Percentiles rank a stretch among this genome's conserved stretches.
These are phyloP conservation scores for Montifringilla adamsi DNA, from an alignment of 2,113 vertebrate species.

Conservation along the genomic window DNA sequence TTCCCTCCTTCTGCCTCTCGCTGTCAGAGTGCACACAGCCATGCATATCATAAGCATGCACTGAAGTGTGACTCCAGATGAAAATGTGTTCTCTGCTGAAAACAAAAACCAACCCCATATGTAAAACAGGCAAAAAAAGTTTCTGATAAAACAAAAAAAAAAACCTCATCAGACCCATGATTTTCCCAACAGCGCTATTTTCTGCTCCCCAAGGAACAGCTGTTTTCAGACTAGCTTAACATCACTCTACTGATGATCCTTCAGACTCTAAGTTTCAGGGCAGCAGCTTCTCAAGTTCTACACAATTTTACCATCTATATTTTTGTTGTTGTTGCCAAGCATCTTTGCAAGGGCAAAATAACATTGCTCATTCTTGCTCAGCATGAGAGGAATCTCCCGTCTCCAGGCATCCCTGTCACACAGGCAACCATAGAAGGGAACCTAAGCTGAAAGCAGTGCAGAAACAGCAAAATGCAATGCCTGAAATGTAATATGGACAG, in stretches of 20 bases:
- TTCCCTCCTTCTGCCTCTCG: neutral
- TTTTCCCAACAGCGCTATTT: neutral
- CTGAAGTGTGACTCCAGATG: neutral
- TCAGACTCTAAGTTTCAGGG: neutral
- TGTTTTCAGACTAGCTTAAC: constrained; percentile 10
- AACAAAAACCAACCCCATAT: neutral
- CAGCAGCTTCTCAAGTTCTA: constrained; percentile 1
- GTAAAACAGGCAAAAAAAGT: neutral
- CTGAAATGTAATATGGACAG: neutral
- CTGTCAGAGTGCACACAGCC: neutral
- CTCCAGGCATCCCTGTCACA: neutral
- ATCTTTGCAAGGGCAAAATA: neutral
- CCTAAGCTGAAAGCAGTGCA: neutral
- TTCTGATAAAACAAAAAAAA: neutral
- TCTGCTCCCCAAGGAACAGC: neutral
- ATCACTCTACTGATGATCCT: neutral
- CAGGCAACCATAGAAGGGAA: neutral
- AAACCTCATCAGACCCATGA: neutral
- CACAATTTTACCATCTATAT: neutral
- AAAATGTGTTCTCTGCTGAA: neutral
- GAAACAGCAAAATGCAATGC: neutral
- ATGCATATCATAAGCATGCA: neutral
- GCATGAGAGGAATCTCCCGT: neutral
- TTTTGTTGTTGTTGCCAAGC: neutral
- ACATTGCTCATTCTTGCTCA: neutral